Evolutionary conservation across 1,140 invertebrate species (phyloP).

Genomic region (Zaprionus capensis): DNA sequence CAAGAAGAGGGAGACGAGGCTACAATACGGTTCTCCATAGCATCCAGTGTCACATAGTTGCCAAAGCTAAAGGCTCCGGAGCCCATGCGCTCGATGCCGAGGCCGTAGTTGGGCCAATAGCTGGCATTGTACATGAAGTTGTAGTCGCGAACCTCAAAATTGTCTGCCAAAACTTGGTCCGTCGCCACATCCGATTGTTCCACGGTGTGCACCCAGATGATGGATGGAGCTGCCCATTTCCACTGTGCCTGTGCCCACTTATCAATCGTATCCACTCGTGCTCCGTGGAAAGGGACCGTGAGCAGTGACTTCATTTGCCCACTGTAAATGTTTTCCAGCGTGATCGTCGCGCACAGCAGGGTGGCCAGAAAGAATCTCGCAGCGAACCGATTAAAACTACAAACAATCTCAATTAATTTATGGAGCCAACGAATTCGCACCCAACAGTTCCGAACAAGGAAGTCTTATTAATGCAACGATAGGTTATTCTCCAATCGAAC

Average conservation of each 20-base stretch:
- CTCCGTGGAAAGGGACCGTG: constrained; percentile 67
- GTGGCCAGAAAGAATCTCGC: constrained; percentile 70
- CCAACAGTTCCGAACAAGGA: not conserved
- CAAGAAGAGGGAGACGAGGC: not conserved
- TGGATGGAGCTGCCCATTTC: constrained; percentile 79
- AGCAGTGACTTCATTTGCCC: constrained; percentile 77
- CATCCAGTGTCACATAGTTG: constrained; percentile 62
- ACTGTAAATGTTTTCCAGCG: constrained; percentile 80
- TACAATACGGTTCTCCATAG: constrained; percentile 72
- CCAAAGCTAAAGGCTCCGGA: constrained; percentile 70
- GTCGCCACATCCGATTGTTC: constrained; percentile 60
- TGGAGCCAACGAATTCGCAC: not conserved
- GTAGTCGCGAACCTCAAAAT: constrained; percentile 72
- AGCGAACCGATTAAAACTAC: constrained; percentile 60
- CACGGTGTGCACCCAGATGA: constrained; percentile 72
- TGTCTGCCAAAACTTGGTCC: constrained; percentile 63
- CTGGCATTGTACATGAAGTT: constrained; percentile 70
- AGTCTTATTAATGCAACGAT: no score
- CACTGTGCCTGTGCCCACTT: constrained; percentile 66
- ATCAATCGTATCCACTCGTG: constrained; percentile 66
- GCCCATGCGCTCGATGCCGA: constrained; percentile 69
- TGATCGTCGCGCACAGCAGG: constrained; percentile 75
- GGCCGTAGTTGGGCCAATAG: constrained; percentile 63
- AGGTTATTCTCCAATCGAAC: not conserved
- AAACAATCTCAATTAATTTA: not conserved